Evolutionary conservation across 2,797 vertebrate genomes (phyloP), one percentile per base, ranked within the genome.

Genomic region (Mastacembelus armatus): DNA sequence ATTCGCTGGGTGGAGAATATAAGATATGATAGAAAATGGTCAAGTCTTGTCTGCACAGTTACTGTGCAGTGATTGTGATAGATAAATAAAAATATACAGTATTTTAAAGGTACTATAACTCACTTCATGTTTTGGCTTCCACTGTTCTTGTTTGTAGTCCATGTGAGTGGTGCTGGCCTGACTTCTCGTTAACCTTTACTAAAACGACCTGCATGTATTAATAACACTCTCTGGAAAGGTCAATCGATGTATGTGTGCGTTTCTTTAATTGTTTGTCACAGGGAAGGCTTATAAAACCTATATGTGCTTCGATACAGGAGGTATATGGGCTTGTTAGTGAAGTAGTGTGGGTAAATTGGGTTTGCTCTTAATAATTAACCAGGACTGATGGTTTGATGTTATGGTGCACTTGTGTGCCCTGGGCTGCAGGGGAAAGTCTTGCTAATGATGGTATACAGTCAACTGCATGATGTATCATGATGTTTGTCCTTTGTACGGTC

Each of bases 131-230:
- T 38, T 27, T 61, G 43, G 18, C 48, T 44, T 68, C 57, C 43
- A 50, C 59, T 52, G 57, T 65, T 71, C 69, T 80, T 89, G 85
- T 92, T 90, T 91, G 81, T 82, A 84, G 88, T 91, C 79, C 44
- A 45, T 54, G 75, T 80, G 78, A 84, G 86, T 26, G 24, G 67
- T 60, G 68, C 72, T 80, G 77, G 80, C 74, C 74, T 81, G 87
- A 66, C 79, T 80, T 83, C 91, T 93, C 71, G 80, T 94, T 94
- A 94, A 94, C 93, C 93, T 94, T 94, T 93, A 76, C 80, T 90
- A 91, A 92, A 92, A 83, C 66, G 69, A 85, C 74, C 87, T 83
- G 86, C 87, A 88, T 88, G 89, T 92, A 93, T 93, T 93, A 94
- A 92, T 93, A 92, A 91, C 83, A 84, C 82, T 89, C 84, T 58